A percentile compares a stretch with the other conserved stretches of the same genome.
These are phyloP conservation scores for Lycaon pictus DNA, from an alignment of 2,113 vertebrate species.

Conservation along the genomic window DNA sequence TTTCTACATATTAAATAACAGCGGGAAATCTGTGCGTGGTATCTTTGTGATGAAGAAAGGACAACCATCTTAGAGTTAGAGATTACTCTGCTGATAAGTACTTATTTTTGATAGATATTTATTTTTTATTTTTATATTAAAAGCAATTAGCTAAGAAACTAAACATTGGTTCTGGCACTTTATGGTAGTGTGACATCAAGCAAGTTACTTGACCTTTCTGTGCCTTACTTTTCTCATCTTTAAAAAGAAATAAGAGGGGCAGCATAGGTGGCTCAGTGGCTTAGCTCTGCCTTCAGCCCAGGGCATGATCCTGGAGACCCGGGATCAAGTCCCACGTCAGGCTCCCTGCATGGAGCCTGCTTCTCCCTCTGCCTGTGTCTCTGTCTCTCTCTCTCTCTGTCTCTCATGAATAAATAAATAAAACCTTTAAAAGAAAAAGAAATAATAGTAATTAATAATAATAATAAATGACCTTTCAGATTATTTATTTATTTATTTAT, in stretches of 20 bases:
- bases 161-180: neutral
- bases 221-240: neutral
- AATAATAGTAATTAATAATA: neutral
- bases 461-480: too few relatives aligned
- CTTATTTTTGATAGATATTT: neutral
- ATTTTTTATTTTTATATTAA: neutral
- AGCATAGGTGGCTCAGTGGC: too few relatives aligned
- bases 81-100: neutral
- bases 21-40: neutral
- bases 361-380: too few relatives aligned
- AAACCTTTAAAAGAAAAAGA: too few relatives aligned
- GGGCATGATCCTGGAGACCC: too few relatives aligned
- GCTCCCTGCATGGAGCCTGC: too few relatives aligned
- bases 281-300: too few relatives aligned
- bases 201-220: neutral
- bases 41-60: neutral
- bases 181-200: neutral
- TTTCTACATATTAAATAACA: neutral
- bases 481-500: neutral
- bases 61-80: neutral
- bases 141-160: neutral
- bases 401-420: too few relatives aligned
- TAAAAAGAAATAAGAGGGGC: neutral
- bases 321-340: too few relatives aligned
- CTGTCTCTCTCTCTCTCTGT: too few relatives aligned